phyloP scores from a whole-genome alignment of 2,888 invertebrate genomes.

The Oscheius myriophilus region DNA sequence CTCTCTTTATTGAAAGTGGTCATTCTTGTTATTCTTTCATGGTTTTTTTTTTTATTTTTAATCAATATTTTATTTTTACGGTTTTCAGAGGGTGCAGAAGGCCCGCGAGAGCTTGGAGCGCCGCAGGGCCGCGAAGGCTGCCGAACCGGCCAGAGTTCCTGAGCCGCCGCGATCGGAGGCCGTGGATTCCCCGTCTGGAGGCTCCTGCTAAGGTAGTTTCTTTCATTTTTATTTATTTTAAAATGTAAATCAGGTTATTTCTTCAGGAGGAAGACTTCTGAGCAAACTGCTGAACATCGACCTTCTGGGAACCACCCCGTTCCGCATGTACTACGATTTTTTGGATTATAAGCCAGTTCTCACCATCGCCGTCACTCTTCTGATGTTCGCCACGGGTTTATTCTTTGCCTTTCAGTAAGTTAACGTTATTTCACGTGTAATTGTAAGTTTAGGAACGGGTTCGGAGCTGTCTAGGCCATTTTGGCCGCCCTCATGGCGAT shows the following conservation, averaged over 20 bases:
- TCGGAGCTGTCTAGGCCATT: constrained; percentile 89
- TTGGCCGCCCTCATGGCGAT: constrained; percentile 78
- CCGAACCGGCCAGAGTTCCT: too few relatives aligned
- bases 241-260: constrained; percentile 6
- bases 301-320: constrained; percentile 6
- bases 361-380: background rate
- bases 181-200: too few relatives aligned
- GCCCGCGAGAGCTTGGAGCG: too few relatives aligned
- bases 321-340: background rate
- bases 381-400: background rate
- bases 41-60: too few relatives aligned
- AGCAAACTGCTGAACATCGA: constrained; percentile 2
- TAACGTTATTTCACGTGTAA: too few relatives aligned
- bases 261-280: background rate
- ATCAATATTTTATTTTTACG: too few relatives aligned
- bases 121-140: too few relatives aligned
- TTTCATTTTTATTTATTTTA: background rate
- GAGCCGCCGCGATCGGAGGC: too few relatives aligned
- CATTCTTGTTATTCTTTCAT: too few relatives aligned
- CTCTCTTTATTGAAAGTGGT: too few relatives aligned
- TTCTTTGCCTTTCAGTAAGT: background rate
- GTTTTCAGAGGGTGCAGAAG: too few relatives aligned
- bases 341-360: background rate
- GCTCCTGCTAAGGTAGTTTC: too few relatives aligned
- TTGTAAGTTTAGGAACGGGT: constrained; percentile 77